Base-by-base conservation (phyloP, 1,140 invertebrate genomes). In the Leptestheria dahalacensis region DNA sequence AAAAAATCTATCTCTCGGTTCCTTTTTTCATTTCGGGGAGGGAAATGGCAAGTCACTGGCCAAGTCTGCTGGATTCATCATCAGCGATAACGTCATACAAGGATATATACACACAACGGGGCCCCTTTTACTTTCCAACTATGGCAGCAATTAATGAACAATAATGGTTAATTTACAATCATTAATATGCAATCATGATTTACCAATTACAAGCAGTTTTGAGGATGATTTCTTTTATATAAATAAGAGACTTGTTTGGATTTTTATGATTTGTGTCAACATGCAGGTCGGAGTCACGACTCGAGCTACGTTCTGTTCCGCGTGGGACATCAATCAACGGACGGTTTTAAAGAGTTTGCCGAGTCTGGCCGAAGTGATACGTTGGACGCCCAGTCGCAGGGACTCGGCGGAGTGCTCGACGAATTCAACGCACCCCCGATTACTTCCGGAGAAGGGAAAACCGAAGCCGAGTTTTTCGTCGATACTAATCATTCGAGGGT, bases 401-500 rank as follows among this genome's bases (percentile, higher is more conserved):
- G 73, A 11, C 67, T 66, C 28, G 63, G 63, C 9, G 73, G 72
- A 0, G 66, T 77, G 25, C 65, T 69, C 15, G 75, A 78, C 62
- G 67, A 69, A 18, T 78, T 78, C 65, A 69, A 65, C 33, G 72
- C 71, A 0, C 71, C 74, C 3, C 67, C 74, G 0, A 67, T 78
- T 18, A 51, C 51, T 9, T 61, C 67, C 28, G 75, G 77, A 1
- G 71, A 70, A 21, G 77, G 77, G 9, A 62, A 66, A 48, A 70
- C 73, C 2, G 69, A 73, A 48, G 65, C 71, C 0, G 65, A 70
- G n/a, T 72, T 78, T 59, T 72, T 75, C 60, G 68, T 71, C 3
- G 76, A 78, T 65, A 71, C 71, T 6, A 70, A 68, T 26, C 74
- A 76, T 65, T 69, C 75, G 1, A 71, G 68, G 68, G 76, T 77